Conservation (phyloP, 2,113 vertebrate genomes). For the Cephalopterus ornatus region DNA sequence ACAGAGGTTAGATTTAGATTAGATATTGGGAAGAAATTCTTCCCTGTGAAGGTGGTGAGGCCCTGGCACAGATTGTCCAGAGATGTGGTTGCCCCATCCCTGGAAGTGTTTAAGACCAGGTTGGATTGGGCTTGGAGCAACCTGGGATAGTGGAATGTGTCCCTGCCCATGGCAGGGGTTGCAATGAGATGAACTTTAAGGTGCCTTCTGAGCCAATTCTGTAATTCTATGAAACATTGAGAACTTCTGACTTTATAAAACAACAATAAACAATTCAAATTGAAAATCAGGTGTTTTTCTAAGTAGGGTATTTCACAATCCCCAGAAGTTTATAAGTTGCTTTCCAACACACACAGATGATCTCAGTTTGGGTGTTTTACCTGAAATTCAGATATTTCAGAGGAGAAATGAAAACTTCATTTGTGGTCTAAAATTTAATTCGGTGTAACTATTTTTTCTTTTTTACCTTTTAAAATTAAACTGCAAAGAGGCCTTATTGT, state of each 20-base stretch:
- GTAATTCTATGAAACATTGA: background rate
- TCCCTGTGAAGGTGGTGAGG: fast-evolving
- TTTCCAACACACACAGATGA: background rate
- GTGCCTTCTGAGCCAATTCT: background rate
- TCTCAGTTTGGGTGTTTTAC: background rate
- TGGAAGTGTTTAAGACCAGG: background rate
- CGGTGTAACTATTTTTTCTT: background rate
- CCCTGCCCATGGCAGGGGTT: background rate
- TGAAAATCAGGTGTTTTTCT: background rate
- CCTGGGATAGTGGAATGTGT: background rate
- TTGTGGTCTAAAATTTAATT: background rate
- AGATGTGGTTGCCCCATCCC: background rate
- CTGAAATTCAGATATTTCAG: background rate
- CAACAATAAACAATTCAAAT: background rate
- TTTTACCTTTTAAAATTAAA: background rate
- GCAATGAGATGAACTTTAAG: fast-evolving
- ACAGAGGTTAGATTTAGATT: background rate
- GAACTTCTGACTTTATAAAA: background rate
- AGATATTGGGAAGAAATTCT: background rate
- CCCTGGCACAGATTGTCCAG: background rate
- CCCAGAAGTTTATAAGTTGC: background rate
- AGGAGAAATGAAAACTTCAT: background rate
- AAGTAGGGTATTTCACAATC: background rate
- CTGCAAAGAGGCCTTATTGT: background rate
- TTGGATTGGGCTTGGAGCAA: background rate